Percentiles rank a stretch among this genome's conserved stretches.
phyloP scores from a whole-genome alignment of 2,797 vertebrate species.

The Cetoscarus ocellatus region DNA sequence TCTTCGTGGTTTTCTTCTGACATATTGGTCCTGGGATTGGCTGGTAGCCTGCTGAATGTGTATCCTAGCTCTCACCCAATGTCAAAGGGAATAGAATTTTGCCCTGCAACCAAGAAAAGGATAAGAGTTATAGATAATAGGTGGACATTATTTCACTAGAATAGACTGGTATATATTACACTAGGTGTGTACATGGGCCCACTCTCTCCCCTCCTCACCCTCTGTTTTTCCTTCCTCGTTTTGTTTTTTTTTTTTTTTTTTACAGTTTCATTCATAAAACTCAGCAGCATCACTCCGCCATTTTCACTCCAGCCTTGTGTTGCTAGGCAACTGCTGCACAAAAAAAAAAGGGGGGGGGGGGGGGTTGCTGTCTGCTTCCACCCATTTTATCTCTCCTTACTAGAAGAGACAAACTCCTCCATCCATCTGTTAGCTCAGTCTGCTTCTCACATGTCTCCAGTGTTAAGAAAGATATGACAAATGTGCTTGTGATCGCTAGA shows the following conservation, averaged over 20 bases:
- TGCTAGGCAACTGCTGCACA: slow-evolving; percentile 80
- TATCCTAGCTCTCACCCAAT: too few species aligned
- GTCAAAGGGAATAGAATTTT: too few species aligned
- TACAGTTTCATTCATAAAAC: slow-evolving; percentile 83
- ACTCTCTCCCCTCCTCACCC: slow-evolving; percentile 39
- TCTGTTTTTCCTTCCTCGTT: slow-evolving; percentile 23
- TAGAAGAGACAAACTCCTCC: slow-evolving; percentile 45
- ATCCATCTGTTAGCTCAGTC: slow-evolving; percentile 50
- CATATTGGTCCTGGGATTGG: too few species aligned
- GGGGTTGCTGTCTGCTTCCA: slow-evolving; percentile 49
- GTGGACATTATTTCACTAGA: too few species aligned
- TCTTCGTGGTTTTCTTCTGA: too few species aligned
- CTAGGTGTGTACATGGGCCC: slow-evolving; percentile 4
- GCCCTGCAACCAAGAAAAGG: too few species aligned
- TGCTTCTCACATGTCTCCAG: slow-evolving; percentile 34
- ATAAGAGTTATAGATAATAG: too few species aligned
- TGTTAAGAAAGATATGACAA: slow-evolving; percentile 6
- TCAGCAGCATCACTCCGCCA: slow-evolving; percentile 70
- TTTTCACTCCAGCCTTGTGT: slow-evolving; percentile 77
- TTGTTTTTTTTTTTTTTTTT: slow-evolving; percentile 44
- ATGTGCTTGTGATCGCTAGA: background rate
- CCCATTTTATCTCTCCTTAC: slow-evolving; percentile 58
- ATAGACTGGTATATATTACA: too few species aligned
- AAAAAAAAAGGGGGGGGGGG: slow-evolving; percentile 40
- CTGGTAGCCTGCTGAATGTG: too few species aligned